phyloP scores from a whole-genome alignment of 2,113 vertebrate genomes.

The Chamaea fasciata region DNA sequence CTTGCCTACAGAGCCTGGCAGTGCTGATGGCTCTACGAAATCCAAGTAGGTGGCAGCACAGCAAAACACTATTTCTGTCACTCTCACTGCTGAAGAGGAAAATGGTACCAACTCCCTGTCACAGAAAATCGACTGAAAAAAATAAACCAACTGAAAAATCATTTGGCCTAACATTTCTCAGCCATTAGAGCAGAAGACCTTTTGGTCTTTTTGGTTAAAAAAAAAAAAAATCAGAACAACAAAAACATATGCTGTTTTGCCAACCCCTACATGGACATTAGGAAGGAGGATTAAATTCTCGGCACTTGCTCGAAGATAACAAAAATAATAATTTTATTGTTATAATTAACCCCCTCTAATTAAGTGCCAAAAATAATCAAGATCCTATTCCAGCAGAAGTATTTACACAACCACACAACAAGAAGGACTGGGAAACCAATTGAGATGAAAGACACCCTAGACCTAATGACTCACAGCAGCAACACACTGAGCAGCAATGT shows the following conservation, averaged over 20 bases:
- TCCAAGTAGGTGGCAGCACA: conserved; percentile 58
- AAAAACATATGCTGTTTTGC: not conserved
- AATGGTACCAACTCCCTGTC: conserved; percentile 10
- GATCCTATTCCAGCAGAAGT: not conserved
- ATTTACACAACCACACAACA: not conserved
- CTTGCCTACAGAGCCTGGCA: conserved; percentile 49
- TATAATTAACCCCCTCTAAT: not conserved
- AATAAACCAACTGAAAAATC: not conserved
- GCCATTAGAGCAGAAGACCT: not conserved
- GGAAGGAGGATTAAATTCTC: not conserved
- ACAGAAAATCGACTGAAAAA: not conserved
- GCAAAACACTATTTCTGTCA: conserved; percentile 58
- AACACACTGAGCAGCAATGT: not conserved
- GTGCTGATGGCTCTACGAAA: conserved; percentile 20
- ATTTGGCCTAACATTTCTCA: not conserved
- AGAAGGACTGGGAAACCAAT: not conserved
- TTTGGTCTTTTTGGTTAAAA: not conserved
- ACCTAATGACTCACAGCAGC: not conserved
- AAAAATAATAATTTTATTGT: not conserved
- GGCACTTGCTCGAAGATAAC: not conserved
- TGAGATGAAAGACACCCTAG: not conserved
- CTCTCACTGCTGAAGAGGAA: conserved; percentile 15
- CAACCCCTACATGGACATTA: not conserved
- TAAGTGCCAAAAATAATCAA: not conserved
- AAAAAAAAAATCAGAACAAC: not conserved